These are phyloP conservation scores for Phaethornis superciliosus DNA, from an alignment of 2,113 vertebrate genomes.

Conservation along the genomic window DNA sequence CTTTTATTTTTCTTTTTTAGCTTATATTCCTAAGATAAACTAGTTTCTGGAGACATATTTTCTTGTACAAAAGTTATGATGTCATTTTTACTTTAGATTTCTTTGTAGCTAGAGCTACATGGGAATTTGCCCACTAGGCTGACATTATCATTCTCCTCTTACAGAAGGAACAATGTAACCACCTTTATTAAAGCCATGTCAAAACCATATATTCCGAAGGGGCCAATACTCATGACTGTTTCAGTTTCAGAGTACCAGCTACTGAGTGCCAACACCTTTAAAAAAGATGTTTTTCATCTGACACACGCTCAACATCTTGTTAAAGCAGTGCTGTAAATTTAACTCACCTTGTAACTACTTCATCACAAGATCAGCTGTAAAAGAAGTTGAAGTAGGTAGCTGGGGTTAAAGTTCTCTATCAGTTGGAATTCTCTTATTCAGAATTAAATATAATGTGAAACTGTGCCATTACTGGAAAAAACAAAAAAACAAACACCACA, in stretches of 20 bases:
- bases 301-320: constrained; percentile 4
- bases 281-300: constrained; percentile 15
- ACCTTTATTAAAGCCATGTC: background rate
- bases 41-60: background rate
- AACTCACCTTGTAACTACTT: background rate
- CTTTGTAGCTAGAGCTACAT: background rate
- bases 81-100: constrained; percentile 5
- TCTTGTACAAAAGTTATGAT: background rate
- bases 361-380: background rate
- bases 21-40: background rate
- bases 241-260: background rate
- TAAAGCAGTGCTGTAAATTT: background rate
- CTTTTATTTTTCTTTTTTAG: background rate
- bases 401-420: background rate
- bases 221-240: background rate
- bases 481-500: background rate
- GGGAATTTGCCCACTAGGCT: background rate
- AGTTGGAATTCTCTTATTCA: background rate
- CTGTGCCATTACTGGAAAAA: background rate
- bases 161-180: background rate
- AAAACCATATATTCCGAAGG: constrained; percentile 14
- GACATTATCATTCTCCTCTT: background rate
- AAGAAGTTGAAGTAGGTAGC: background rate
- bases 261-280: background rate
- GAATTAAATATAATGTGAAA: background rate